Conservation (phyloP, 1,140 invertebrate genomes). For the Oncopodura yosiiana region DNA sequence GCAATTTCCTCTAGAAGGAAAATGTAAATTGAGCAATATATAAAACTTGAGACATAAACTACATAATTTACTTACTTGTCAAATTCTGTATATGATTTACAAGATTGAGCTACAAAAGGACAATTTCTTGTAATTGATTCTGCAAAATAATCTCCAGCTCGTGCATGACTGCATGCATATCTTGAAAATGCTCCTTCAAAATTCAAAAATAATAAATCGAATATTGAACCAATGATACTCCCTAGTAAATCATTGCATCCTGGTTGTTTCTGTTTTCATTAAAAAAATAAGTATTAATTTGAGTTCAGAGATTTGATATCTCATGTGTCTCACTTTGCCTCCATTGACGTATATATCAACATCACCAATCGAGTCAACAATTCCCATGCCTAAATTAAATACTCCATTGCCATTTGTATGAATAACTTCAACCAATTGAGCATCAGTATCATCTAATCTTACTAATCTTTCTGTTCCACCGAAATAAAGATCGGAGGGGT, state of each 20-base stretch:
- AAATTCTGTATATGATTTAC: constrained; percentile 11
- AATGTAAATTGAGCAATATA: neutral
- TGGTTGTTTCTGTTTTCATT: constrained; percentile 24
- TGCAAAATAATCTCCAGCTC: constrained; percentile 21
- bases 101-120: constrained; percentile 21
- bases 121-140: constrained; percentile 22
- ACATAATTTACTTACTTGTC: constrained; percentile 14
- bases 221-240: constrained; percentile 9
- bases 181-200: constrained; percentile 15
- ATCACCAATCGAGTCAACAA: neutral
- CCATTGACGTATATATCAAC: constrained; percentile 8
- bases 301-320: neutral
- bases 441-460: constrained; percentile 44
- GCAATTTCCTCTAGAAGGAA: constrained; percentile 19
- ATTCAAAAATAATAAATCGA: constrained; percentile 15
- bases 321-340: too few species aligned
- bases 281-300: neutral
- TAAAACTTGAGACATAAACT: neutral
- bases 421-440: constrained; percentile 42
- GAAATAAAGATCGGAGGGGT: constrained; percentile 48
- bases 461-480: constrained; percentile 41
- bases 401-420: constrained; percentile 40
- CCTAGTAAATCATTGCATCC: constrained; percentile 24
- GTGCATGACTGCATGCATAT: constrained; percentile 27
- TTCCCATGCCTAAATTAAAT: constrained; percentile 21